Evolutionary conservation across 1,140 invertebrate species (phyloP).

Genomic region (Psix sp.): DNA sequence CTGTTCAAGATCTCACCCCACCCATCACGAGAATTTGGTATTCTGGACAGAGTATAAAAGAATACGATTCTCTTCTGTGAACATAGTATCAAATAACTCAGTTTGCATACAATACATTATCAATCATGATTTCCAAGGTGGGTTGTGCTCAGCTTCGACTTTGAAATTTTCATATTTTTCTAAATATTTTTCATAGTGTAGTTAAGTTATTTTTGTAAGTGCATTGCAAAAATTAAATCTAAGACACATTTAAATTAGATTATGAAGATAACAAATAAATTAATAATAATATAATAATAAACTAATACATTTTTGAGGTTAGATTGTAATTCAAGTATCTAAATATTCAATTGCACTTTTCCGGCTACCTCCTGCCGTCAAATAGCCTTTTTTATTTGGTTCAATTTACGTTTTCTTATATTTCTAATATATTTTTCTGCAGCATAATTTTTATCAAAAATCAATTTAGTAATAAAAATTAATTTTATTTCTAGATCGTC

Average conservation of each 20-base stretch:
- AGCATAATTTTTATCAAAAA: not conserved
- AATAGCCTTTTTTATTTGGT: no score
- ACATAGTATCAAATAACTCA: slow-evolving; percentile 51
- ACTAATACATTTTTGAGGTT: no score
- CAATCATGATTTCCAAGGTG: slow-evolving; percentile 54
- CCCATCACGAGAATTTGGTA: slow-evolving; percentile 31
- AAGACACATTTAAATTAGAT: no score
- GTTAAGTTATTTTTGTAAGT: not conserved
- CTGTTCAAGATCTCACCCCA: slow-evolving; percentile 41
- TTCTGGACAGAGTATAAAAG: slow-evolving; percentile 58
- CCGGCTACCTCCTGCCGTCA: no score
- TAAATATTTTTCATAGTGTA: not conserved
- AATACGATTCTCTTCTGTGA: slow-evolving; percentile 49
- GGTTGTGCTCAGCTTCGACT: slow-evolving; percentile 20
- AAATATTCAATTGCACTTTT: no score
- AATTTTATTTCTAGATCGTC: slow-evolving; percentile 70
- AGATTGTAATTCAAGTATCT: no score
- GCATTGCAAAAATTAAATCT: no score
- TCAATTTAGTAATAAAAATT: not conserved
- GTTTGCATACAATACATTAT: slow-evolving; percentile 36
- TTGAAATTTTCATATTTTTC: not conserved
- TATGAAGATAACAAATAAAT: no score
- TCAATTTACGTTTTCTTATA: no score
- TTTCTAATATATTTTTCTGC: not conserved
- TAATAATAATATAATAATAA: no score